A percentile compares a stretch with the other conserved stretches of the same genome.
Evolutionary conservation across 2,888 invertebrate genomes (phyloP).

Genomic region (Drymonia ruficornis): DNA sequence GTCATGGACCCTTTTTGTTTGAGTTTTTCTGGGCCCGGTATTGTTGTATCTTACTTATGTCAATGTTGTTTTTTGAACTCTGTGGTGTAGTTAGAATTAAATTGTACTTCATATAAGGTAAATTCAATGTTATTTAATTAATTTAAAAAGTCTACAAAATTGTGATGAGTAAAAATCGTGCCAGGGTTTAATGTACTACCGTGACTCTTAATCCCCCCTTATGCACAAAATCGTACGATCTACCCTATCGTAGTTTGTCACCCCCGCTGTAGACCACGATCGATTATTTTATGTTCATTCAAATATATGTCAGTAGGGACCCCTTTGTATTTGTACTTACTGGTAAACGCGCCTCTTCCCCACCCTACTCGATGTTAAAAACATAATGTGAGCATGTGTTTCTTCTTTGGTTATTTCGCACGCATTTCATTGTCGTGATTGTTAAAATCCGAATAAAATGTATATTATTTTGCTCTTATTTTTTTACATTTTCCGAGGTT

Average conservation of each 20-base stretch:
- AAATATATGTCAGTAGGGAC: constrained; percentile 67
- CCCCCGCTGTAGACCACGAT: constrained; percentile 44
- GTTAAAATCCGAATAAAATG: background rate
- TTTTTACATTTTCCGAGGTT: too few relatives aligned
- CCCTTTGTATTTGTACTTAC: constrained; percentile 30
- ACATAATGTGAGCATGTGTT: constrained; percentile 35
- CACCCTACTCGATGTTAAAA: constrained; percentile 11
- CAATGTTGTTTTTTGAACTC: background rate
- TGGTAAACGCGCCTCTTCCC: constrained; percentile 36
- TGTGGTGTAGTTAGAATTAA: too few relatives aligned
- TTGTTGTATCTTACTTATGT: background rate
- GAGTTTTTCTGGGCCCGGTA: background rate
- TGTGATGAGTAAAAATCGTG: background rate
- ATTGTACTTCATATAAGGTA: too few relatives aligned
- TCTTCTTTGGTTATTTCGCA: too few relatives aligned
- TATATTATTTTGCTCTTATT: constrained; percentile 2
- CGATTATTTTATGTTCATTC: constrained; percentile 58
- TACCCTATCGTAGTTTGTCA: constrained; percentile 33
- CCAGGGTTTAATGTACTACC: background rate
- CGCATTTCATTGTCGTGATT: constrained; percentile 17
- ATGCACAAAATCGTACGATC: background rate
- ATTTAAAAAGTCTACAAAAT: background rate
- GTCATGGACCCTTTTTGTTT: constrained; percentile 1
- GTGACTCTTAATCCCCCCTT: background rate
- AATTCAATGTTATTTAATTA: too few relatives aligned